These are phyloP conservation scores for Ctena decussata DNA, from an alignment of 2,888 invertebrate genomes.

Conservation along the genomic window DNA sequence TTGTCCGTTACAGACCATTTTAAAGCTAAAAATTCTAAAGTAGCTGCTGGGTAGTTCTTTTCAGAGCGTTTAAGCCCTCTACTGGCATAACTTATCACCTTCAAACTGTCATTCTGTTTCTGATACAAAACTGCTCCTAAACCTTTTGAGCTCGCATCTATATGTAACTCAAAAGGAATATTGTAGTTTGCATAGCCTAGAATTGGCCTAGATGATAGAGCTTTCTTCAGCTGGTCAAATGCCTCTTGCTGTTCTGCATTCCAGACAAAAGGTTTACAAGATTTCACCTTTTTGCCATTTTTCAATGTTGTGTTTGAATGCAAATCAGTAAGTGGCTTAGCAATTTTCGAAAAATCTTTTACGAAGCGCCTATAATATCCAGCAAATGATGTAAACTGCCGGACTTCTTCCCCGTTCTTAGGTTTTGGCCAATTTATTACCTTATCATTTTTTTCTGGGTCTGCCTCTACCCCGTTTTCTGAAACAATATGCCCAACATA, in stretches of 20 bases:
- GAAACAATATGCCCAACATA: slow-evolving; percentile 51
- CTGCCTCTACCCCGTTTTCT: slow-evolving; percentile 38
- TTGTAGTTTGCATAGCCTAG: background rate
- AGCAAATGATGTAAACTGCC: slow-evolving; percentile 45
- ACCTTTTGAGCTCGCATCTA: background rate
- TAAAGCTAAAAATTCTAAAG: background rate
- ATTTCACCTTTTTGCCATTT: background rate
- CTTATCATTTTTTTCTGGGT: slow-evolving; percentile 50
- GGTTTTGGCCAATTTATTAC: slow-evolving; percentile 54
- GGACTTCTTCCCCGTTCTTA: slow-evolving; percentile 20
- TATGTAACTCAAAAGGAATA: background rate
- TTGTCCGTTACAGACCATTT: background rate
- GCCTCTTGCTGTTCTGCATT: background rate
- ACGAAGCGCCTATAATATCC: slow-evolving; percentile 33
- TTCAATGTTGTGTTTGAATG: background rate
- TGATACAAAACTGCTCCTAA: background rate
- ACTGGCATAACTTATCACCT: background rate
- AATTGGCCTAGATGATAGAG: background rate
- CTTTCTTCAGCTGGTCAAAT: background rate
- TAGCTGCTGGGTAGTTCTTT: background rate
- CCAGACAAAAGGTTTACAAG: background rate
- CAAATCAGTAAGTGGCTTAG: background rate
- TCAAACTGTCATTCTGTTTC: background rate
- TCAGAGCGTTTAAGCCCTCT: background rate
- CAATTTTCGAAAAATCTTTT: background rate